phyloP scores from a whole-genome alignment of 2,888 invertebrate species.

The Cordilura impudica region DNA sequence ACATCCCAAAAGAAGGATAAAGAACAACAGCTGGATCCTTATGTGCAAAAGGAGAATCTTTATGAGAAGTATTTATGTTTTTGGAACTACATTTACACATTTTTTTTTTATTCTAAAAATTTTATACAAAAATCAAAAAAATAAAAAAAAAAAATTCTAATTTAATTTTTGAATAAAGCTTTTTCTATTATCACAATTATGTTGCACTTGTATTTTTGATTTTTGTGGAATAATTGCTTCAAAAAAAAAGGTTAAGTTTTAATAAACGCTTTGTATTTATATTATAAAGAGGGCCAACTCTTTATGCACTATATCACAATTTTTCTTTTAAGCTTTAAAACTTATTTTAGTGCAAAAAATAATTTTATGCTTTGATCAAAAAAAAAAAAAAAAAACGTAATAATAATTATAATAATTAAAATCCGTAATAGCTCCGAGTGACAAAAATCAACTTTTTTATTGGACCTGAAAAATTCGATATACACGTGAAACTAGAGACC shows the following conservation, averaged over 20 bases:
- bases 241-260: conserved; percentile 54
- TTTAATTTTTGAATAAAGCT: conserved; percentile 60
- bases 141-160: background rate
- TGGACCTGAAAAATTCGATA: too few species aligned
- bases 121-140: background rate
- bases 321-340: too few species aligned
- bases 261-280: conserved; percentile 19
- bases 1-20: conserved; percentile 68
- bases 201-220: conserved; percentile 60
- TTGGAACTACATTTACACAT: conserved; percentile 12
- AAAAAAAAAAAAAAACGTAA: too few species aligned
- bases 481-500: too few species aligned
- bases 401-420: too few species aligned
- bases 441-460: too few species aligned
- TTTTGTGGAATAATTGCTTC: conserved; percentile 57
- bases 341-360: too few species aligned
- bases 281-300: conserved; percentile 1
- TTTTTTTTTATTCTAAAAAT: background rate
- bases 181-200: conserved; percentile 62
- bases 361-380: too few species aligned
- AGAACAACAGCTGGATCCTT: conserved; percentile 34
- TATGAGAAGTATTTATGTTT: conserved; percentile 61
- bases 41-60: conserved; percentile 72
- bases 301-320: conserved; percentile 40
- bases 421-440: too few species aligned